Evolutionary conservation across 64 coral and sea anemone species (phyloP), one percentile per base, ranked within the genome.

Genomic region (Acropora tenuis): DNA sequence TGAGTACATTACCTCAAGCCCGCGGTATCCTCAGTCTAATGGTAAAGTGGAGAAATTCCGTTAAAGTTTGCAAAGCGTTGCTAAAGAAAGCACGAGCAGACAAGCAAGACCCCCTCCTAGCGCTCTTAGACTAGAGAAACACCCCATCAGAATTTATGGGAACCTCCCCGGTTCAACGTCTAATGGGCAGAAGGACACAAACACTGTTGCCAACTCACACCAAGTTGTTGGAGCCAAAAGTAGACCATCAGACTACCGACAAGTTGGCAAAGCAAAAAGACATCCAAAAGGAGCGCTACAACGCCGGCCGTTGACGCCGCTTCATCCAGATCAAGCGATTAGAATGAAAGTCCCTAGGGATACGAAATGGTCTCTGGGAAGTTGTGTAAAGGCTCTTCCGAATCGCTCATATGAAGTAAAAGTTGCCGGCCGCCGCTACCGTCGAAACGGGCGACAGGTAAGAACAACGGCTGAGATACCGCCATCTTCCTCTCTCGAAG

Each of bases 241-340:
- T 4, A 48, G 75, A 76, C 78, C 16, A 50, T 63, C 13, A 47
- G 67, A 53, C 78, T 61, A 61, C 48, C 55, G 69, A 63, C 74
- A 80, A 80, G 43, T 7, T 79, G 74, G 74, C 78, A 73, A 57
- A 85, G 69, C 75, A 47, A 69, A 53, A 91, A 18, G 20, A 41
- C 50, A 81, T 65, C 40, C 83, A 95, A 49, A 67, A 74, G 16
- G 50, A 87, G 73, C 90, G 90, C 49, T 90, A 94, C 93, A 87
- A 91, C 46, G 57, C 77, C 89, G 75, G 69, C 69, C 84, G 60
- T 19, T 94, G 59, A 55, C 63, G 43, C 68, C 93, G 7, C 82
- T 95, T 44, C 12, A 91, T 2, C 47, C 15, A 0, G 77, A n/a
- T 50, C 50, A 30, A 48, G 77, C 77, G 45, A 79, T 79, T 19